Base-by-base conservation (phyloP, 1,140 invertebrate genomes). In the Sycobia sp. region DNA sequence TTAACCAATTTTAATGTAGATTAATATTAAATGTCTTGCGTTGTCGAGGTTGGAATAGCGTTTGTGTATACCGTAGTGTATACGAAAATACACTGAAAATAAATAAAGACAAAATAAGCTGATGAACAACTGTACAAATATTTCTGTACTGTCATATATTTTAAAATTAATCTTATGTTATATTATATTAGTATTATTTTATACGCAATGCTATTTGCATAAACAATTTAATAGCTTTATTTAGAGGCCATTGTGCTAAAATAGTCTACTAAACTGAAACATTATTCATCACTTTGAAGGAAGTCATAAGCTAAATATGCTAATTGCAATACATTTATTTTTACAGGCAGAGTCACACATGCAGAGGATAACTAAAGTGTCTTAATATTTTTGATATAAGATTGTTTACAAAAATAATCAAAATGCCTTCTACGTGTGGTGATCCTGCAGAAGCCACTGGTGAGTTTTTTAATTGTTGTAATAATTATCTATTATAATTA, bases 371-470 rank as follows among this genome's bases (percentile, higher is more conserved):
- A 56, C 8, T n/a, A 25, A 36, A 38, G 22, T 57, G 46, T 51
- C 18, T 43, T 25, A 34, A 50, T 43, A 49, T 34, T 43, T 63
- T 56, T 14, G 18, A 29, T 25, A 18, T 7, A 50, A 41, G 2
- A 39, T 38, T 16, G 18, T 27, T 36, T 41, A 25, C 9, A 49
- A 39, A 43, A 60, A 39, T 66, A 36, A 56, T 29, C 67, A 75
- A 74, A 51, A 81, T 81, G 79, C 77, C 72, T 66, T 79, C 78
- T 34, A 71, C 69, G 44, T 77, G 76, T 61, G 75, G 76, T 9
- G 78, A 81, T 62, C 55, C 68, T 32, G 60, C 69, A 27, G 79
- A 81, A 43, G 61, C 66, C 22, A 36, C 73, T 66, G 76, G 79
- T 81, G 72, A 59, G 57, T 62, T 53, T 23, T 7, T 18, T 7